A percentile compares a stretch with the other conserved stretches of the same genome.
Evolutionary conservation across 1,140 invertebrate species (phyloP).

Genomic region (Brachionus manjavacas): DNA sequence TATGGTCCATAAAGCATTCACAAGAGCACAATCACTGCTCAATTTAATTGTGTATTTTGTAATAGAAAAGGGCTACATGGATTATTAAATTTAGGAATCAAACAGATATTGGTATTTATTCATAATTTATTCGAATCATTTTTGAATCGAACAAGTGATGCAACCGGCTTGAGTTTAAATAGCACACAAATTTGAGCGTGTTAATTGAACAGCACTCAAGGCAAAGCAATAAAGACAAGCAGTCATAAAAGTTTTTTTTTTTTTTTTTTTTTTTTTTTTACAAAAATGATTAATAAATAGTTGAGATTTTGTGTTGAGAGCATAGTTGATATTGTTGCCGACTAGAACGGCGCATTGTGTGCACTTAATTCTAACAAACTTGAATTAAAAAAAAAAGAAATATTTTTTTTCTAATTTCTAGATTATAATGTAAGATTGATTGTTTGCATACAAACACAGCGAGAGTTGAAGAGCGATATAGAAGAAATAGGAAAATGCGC

Average conservation of each 20-base stretch:
- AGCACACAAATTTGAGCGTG: background rate
- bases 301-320: too few relatives aligned
- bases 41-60: too few relatives aligned
- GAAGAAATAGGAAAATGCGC: background rate
- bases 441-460: background rate
- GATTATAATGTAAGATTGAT: background rate
- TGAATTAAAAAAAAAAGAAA: too few relatives aligned
- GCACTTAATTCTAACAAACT: background rate
- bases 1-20: too few relatives aligned
- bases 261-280: too few relatives aligned
- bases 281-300: too few relatives aligned
- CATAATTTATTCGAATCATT: background rate
- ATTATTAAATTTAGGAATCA: too few relatives aligned
- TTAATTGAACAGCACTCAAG: background rate
- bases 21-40: too few relatives aligned
- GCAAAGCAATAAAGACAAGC: background rate
- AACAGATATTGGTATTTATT: too few relatives aligned
- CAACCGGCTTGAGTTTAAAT: background rate
- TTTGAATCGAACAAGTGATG: background rate
- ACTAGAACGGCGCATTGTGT: background rate
- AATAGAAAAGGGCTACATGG: too few relatives aligned
- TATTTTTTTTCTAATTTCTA: background rate
- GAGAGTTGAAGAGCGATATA: background rate
- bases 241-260: background rate
- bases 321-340: too few relatives aligned